Base-by-base conservation (phyloP, 2,797 vertebrate species). In the Clarias fuscus region DNA sequence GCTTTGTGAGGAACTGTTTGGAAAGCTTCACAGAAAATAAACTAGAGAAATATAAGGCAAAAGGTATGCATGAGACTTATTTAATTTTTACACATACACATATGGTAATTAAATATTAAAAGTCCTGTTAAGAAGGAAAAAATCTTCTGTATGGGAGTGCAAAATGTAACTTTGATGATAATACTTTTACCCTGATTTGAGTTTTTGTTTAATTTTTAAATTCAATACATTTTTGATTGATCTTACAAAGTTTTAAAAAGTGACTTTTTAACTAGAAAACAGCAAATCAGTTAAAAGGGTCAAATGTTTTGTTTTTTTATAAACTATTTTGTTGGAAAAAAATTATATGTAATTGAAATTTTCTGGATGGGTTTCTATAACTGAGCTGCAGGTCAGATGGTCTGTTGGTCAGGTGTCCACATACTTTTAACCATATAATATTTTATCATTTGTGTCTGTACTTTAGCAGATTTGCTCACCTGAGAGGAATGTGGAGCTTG, bases 401-500 rank as follows among this genome's bases (percentile, higher is more conserved):
- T 43, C 15, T 67, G 17, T 27, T 53, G 43, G 79, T 27, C 40
- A 53, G 4, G 43, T 30, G 43, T 48, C 15, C 15, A 22, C 7
- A 48, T 53, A 81, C 37, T 20, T 76, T 65, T 65, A 24, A 14
- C 22, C 77, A 7, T 4, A n/a, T 40, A 64, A 22, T 43, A 14
- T 43, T n/a, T 80, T 80, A 80, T 43, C 1, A 64, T 43, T 64
- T 40, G 5, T 64, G 22, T 24, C 59, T 64, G 77, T 20, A 7
- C 37, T 10, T 40, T 6, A 43, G 5, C 75, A 58, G 11, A 68
- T 68, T 27, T 14, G 20, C 93, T 93, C 18, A 96, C 95, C 89
- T 91, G 80, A 2, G 90, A 75, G 0, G 91, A 18, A 8, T 93
- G 90, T 0, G 93, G 91, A 33, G 94, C 85, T 18, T 93, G 93